Base-by-base conservation (phyloP, 2,797 vertebrate genomes). In the Uromys caudimaculatus region DNA sequence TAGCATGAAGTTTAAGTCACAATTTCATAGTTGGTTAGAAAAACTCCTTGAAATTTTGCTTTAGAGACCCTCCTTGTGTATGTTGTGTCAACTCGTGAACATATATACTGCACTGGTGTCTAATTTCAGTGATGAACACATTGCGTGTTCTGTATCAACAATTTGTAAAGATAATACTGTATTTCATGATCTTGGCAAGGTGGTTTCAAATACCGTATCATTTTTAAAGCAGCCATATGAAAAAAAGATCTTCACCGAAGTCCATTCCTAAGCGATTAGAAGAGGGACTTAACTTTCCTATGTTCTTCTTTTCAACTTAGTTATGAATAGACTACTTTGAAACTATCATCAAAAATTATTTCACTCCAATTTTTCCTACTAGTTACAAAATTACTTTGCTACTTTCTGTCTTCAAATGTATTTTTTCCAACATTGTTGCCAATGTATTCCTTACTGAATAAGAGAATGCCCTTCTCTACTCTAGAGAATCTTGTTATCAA, bases 1-100 rank as follows among this genome's bases (percentile, higher is more conserved):
- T 77, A 64, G 52, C 19, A 47, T 56, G 23, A 73, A 47, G 71
- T 96, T 96, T 97, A 98, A 95, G 93, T 98, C 93, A 98, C 95
- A 76, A 99, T 97, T 91, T 99, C 99, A 41, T 99, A 99, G 98
- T 99, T 99, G 81, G 99, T 99, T n/a, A 99, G 99, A 92, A 99
- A 99, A 97, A 99, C 99, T n/a, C 99, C 99, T 60, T 98, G 97
- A 73, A 99, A 94, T 41, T 94, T 98, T 76, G 99, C 99, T 98
- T 35, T 75, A 94, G 84, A 87, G 2, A 47, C 58, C 3, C n/a
- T 69, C 10, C 24, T 69, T 32, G 24, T 27, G 2, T 58, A 50
- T 62, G 5, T 6, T 79, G 17, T 67, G 13, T 24, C 27, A 90
- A 38, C n/a, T 89, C 44, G 73, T 78, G 16, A 78, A 75, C 58